These are phyloP conservation scores for Pseudochaenichthys georgianus DNA, from an alignment of 2,797 vertebrate species.

Conservation along the genomic window DNA sequence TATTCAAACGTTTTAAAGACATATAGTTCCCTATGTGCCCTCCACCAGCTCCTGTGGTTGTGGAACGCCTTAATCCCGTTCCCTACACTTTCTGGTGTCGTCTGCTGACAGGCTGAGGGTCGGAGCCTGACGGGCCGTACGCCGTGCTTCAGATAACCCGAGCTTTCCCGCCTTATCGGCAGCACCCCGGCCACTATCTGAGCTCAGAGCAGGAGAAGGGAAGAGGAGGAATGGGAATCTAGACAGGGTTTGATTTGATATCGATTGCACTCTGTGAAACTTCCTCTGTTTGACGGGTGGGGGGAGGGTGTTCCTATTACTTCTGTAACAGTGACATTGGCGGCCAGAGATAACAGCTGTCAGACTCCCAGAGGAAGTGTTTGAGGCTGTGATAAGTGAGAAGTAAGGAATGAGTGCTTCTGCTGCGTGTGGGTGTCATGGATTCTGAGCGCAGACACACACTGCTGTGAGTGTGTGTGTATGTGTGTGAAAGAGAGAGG, in stretches of 20 bases:
- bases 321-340: slow-evolving; percentile 75
- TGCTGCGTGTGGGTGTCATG: slow-evolving; percentile 36
- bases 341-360: slow-evolving; percentile 79
- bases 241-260: slow-evolving; percentile 72
- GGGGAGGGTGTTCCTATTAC: slow-evolving; percentile 68
- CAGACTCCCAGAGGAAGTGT: slow-evolving; percentile 75
- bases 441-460: slow-evolving; percentile 30
- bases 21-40: slow-evolving; percentile 19
- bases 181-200: slow-evolving; percentile 33
- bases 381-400: slow-evolving; percentile 76
- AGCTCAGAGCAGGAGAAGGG: slow-evolving; percentile 28
- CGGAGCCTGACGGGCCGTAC: slow-evolving; percentile 42
- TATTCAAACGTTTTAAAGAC: neutral
- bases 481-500: slow-evolving; percentile 7
- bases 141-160: slow-evolving; percentile 58
- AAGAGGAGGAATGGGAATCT: slow-evolving; percentile 59
- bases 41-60: slow-evolving; percentile 25
- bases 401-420: slow-evolving; percentile 51
- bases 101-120: slow-evolving; percentile 51
- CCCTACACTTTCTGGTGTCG: slow-evolving; percentile 43
- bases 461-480: neutral
- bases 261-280: slow-evolving; percentile 74
- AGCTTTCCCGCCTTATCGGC: slow-evolving; percentile 43
- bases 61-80: slow-evolving; percentile 58
- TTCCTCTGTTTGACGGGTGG: slow-evolving; percentile 70